Evolutionary conservation across 2,113 vertebrate species (phyloP).

Genomic region (Brachypteracias leptosomus): DNA sequence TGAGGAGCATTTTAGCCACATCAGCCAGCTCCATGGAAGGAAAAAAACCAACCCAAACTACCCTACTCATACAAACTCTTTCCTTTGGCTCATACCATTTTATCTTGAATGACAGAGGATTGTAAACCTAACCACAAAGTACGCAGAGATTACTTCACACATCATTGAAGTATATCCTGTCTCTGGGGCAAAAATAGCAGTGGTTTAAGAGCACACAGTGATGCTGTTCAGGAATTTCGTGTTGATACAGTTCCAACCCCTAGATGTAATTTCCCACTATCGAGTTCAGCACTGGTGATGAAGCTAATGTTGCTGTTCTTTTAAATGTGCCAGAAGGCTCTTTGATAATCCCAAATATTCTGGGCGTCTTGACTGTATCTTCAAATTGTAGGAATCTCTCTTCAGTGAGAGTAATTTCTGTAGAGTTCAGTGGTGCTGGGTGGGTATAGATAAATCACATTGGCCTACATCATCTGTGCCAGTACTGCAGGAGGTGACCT

Average conservation of each 20-base stretch:
- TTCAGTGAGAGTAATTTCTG: background rate
- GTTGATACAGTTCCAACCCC: background rate
- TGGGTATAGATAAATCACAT: background rate
- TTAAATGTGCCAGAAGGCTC: conserved; percentile 11
- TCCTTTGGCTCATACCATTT: background rate
- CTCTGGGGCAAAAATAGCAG: conserved; percentile 31
- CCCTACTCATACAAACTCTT: background rate
- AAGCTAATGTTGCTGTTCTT: background rate
- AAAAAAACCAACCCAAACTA: background rate
- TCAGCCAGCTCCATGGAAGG: background rate
- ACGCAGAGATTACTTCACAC: conserved; percentile 15
- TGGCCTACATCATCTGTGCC: background rate
- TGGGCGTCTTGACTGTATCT: background rate
- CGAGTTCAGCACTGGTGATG: background rate
- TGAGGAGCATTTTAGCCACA: background rate
- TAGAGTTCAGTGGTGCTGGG: background rate
- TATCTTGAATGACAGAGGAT: background rate
- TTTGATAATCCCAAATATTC: conserved; percentile 32
- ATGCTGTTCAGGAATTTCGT: background rate
- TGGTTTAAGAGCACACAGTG: background rate
- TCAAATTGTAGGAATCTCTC: background rate
- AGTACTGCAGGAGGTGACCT: background rate
- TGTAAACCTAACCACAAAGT: background rate
- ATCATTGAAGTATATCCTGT: conserved; percentile 22
- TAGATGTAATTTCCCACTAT: conserved; percentile 17